Conservation (phyloP, 1,140 invertebrate genomes). For the Diprion similis region DNA sequence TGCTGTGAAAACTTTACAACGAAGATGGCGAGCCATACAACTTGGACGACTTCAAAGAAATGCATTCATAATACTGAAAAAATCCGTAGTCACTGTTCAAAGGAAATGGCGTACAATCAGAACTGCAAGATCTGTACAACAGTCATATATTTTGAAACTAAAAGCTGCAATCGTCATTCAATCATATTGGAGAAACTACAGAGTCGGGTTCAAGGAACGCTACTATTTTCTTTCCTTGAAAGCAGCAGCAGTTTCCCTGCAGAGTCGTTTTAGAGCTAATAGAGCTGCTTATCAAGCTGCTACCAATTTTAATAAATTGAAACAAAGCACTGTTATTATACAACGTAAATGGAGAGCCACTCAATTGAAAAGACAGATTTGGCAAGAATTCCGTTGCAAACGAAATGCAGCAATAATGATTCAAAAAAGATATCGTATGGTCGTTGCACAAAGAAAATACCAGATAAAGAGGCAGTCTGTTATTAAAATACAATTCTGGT, state of each 20-base stretch:
- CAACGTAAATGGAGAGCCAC: slow-evolving; percentile 42
- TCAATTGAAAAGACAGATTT: slow-evolving; percentile 26
- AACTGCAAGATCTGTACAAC: slow-evolving; percentile 34
- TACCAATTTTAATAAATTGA: slow-evolving; percentile 30
- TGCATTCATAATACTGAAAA: slow-evolving; percentile 31
- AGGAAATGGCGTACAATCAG: slow-evolving; percentile 37
- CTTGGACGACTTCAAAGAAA: slow-evolving; percentile 36
- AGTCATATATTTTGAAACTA: slow-evolving; percentile 40
- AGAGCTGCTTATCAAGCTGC: slow-evolving; percentile 22
- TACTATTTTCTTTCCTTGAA: slow-evolving; percentile 39
- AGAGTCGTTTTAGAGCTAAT: slow-evolving; percentile 42
- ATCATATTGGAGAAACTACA: slow-evolving; percentile 37
- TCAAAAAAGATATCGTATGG: slow-evolving; percentile 37
- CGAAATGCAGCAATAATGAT: slow-evolving; percentile 31
- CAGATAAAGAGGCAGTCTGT: slow-evolving; percentile 35
- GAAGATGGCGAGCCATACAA: slow-evolving; percentile 40
- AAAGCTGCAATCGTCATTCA: slow-evolving; percentile 44
- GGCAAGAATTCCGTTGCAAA: slow-evolving; percentile 20
- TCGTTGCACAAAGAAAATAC: slow-evolving; percentile 23
- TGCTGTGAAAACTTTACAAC: slow-evolving; percentile 43
- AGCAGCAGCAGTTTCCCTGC: slow-evolving; percentile 46
- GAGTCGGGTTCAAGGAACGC: slow-evolving; percentile 32
- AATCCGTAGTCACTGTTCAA: slow-evolving; percentile 36
- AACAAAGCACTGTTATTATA: slow-evolving; percentile 31
- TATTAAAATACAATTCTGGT: slow-evolving; percentile 41